phyloP scores from a whole-genome alignment of 1,140 invertebrate genomes.

The Calosoma granatense region DNA sequence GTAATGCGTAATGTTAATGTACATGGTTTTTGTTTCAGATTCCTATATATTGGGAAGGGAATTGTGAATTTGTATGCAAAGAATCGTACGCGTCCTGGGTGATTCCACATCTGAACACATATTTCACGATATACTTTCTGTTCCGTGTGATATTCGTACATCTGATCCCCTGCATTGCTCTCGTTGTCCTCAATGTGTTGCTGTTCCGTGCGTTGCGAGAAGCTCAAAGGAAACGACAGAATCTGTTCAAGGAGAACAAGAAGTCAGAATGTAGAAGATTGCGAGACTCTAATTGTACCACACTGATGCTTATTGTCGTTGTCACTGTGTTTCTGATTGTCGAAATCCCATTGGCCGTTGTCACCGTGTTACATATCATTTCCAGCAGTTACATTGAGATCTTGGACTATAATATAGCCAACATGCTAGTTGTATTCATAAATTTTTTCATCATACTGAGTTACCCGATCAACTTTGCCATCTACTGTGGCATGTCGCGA shows the following conservation, averaged over 20 bases:
- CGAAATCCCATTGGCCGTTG: slow-evolving; percentile 83
- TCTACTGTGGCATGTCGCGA: slow-evolving; percentile 90
- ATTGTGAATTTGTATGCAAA: slow-evolving; percentile 47
- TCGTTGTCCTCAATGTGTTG: slow-evolving; percentile 81
- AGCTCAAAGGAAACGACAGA: slow-evolving; percentile 68
- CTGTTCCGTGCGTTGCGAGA: slow-evolving; percentile 74
- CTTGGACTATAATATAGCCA: slow-evolving; percentile 69
- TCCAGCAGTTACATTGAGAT: slow-evolving; percentile 59
- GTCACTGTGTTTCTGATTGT: slow-evolving; percentile 84
- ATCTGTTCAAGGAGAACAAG: slow-evolving; percentile 73
- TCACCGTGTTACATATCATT: slow-evolving; percentile 76
- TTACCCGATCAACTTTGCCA: slow-evolving; percentile 90
- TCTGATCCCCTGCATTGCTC: slow-evolving; percentile 74
- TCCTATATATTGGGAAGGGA: slow-evolving; percentile 50
- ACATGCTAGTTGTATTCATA: slow-evolving; percentile 74
- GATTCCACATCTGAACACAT: slow-evolving; percentile 50
- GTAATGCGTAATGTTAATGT: too few relatives aligned
- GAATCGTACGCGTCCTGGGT: slow-evolving; percentile 55
- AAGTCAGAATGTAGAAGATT: slow-evolving; percentile 75
- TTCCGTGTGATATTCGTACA: slow-evolving; percentile 88
- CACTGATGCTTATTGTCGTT: slow-evolving; percentile 90
- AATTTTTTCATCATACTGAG: slow-evolving; percentile 87
- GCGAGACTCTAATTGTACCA: slow-evolving; percentile 83
- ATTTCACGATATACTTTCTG: slow-evolving; percentile 71
- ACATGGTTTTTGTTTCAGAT: slow-evolving; percentile 36